These are phyloP conservation scores for Gonioctena quinquepunctata DNA, from an alignment of 1,140 invertebrate genomes.

Conservation along the genomic window DNA sequence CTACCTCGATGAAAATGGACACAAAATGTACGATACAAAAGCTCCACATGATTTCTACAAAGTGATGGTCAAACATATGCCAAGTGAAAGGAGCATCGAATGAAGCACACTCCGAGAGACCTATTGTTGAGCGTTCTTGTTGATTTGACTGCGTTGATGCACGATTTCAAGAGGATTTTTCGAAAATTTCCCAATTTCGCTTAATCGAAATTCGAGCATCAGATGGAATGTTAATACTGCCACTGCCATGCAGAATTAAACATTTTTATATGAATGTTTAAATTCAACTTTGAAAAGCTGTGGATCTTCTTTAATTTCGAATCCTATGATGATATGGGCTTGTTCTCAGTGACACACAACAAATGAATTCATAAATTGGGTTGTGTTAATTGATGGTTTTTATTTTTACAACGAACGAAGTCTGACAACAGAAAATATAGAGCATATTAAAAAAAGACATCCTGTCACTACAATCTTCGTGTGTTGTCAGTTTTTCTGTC, in stretches of 20 bases:
- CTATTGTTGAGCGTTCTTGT: slow-evolving; percentile 1
- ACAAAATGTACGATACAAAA: slow-evolving; percentile 60
- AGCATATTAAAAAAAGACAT: too few relatives aligned
- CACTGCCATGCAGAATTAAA: slow-evolving; percentile 53
- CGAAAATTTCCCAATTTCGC: neutral
- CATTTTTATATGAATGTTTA: slow-evolving; percentile 35
- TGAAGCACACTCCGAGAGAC: neutral
- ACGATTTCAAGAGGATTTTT: slow-evolving; percentile 1
- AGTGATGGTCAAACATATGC: slow-evolving; percentile 61
- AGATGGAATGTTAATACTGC: slow-evolving; percentile 49
- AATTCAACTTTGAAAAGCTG: too few relatives aligned
- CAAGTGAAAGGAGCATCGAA: neutral
- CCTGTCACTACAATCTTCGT: too few relatives aligned
- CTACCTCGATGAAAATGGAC: slow-evolving; percentile 62
- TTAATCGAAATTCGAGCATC: neutral
- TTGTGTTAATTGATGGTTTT: too few relatives aligned
- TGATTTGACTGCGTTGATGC: neutral
- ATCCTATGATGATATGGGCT: too few relatives aligned
- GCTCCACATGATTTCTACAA: slow-evolving; percentile 68
- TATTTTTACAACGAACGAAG: too few relatives aligned
- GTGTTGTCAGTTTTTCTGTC: too few relatives aligned
- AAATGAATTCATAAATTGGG: too few relatives aligned
- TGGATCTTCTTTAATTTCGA: too few relatives aligned
- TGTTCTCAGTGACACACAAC: too few relatives aligned
- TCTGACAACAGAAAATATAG: too few relatives aligned